Percentiles rank a stretch among this genome's conserved stretches.
Conservation (phyloP, 2,888 invertebrate species). For the Tipula helvola region DNA sequence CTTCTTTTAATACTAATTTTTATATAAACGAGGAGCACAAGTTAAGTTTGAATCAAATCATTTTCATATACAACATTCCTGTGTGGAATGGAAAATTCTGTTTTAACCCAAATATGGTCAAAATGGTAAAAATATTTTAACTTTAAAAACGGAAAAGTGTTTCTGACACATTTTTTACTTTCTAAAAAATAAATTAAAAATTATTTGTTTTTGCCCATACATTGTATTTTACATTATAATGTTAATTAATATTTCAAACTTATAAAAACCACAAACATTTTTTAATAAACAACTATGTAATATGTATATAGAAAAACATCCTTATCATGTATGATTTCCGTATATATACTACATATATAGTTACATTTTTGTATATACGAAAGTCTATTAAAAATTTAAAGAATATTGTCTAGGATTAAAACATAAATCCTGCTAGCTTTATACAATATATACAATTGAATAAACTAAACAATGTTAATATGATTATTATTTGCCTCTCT, state of each 20-base stretch:
- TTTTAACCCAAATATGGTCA: not conserved
- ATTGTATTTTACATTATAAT: not conserved
- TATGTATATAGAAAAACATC: too few relatives aligned
- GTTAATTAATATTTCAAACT: not conserved
- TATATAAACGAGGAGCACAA: not conserved
- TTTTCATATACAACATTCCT: not conserved
- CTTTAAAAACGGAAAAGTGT: not conserved
- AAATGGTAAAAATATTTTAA: not conserved
- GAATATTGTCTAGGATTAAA: not conserved
- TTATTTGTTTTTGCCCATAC: not conserved
- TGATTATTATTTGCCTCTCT: not conserved
- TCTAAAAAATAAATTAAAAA: not conserved
- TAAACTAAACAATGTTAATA: not conserved
- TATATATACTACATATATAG: not conserved
- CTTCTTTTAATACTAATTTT: too few relatives aligned
- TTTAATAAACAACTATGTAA: not conserved
- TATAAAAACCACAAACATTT: not conserved
- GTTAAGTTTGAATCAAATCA: not conserved
- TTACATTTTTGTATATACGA: not conserved
- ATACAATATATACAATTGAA: not conserved
- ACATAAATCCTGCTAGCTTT: not conserved
- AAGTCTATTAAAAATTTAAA: not conserved
- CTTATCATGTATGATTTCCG: not conserved
- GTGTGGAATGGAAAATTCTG: not conserved
- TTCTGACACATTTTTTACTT: not conserved